A percentile compares a stretch with the other conserved stretches of the same genome.
These are phyloP conservation scores for Dichetophora obliterata DNA, from an alignment of 2,888 invertebrate genomes.

Conservation along the genomic window DNA sequence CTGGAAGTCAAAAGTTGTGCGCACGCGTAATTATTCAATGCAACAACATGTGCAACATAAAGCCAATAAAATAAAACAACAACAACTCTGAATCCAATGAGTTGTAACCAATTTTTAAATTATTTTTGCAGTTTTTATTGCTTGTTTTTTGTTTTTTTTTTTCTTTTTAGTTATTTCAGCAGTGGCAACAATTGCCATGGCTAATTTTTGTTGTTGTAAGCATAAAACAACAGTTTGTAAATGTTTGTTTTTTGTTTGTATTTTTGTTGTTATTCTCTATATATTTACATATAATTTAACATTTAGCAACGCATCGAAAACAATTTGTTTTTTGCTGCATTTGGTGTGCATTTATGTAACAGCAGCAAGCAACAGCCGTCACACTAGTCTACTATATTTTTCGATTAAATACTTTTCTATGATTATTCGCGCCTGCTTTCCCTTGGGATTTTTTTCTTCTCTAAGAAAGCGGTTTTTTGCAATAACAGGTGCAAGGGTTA, in stretches of 20 bases:
- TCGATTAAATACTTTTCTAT: no score
- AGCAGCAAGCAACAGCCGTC: neutral
- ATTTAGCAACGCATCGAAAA: neutral
- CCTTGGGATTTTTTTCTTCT: no score
- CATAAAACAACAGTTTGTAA: neutral
- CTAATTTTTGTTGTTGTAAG: neutral
- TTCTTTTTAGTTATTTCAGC: neutral
- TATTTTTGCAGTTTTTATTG: neutral
- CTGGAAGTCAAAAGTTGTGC: neutral
- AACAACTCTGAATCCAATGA: neutral
- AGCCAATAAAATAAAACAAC: neutral
- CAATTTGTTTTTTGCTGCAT: neutral
- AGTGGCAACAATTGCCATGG: neutral
- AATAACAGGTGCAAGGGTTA: no score
- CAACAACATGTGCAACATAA: neutral
- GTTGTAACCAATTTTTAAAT: neutral
- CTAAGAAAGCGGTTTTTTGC: no score
- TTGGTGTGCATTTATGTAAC: neutral
- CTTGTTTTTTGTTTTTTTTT: neutral
- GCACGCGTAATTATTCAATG: conserved; percentile 12
- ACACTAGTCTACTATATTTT: no score
- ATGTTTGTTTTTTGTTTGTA: neutral
- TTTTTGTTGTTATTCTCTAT: no score
- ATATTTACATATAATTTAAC: neutral
- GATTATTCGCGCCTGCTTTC: no score